These are phyloP conservation scores for Piscicola geometra DNA, from an alignment of 2,888 invertebrate species.

Conservation along the genomic window DNA sequence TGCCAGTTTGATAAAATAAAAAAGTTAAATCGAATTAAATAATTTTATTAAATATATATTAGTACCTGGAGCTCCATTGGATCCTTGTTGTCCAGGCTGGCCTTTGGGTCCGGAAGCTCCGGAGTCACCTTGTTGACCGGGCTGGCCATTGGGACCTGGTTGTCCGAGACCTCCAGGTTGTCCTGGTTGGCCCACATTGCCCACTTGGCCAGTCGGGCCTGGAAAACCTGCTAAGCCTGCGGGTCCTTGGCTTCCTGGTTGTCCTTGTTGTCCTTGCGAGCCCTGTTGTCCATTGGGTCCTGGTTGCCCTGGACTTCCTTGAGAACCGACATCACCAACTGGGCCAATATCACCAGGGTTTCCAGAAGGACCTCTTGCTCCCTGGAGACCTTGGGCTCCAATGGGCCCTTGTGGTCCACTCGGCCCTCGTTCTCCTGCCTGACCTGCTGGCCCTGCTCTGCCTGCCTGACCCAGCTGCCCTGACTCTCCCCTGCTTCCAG, in stretches of 20 bases:
- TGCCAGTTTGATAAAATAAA: too few relatives aligned
- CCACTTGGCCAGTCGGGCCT: not conserved
- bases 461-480: constrained; percentile 33
- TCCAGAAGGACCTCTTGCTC: constrained; percentile 12
- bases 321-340: not conserved
- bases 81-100: constrained; percentile 33
- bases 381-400: constrained; percentile 13
- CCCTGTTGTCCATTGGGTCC: constrained; percentile 22
- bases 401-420: constrained; percentile 36
- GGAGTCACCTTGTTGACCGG: constrained; percentile 31
- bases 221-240: not conserved
- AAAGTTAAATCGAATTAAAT: too few relatives aligned
- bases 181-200: not conserved
- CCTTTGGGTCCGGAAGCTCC: constrained; percentile 36
- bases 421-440: constrained; percentile 63
- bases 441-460: constrained; percentile 31
- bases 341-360: constrained; percentile 21
- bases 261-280: not conserved
- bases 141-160: constrained; percentile 19
- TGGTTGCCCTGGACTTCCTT: not conserved
- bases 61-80: constrained; percentile 31
- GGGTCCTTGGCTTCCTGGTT: not conserved
- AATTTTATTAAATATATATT: too few relatives aligned
- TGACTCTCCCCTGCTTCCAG: constrained; percentile 40
- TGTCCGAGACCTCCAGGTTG: constrained; percentile 2